Conservation (phyloP, 1,140 invertebrate species). For the Drosophila leontia region DNA sequence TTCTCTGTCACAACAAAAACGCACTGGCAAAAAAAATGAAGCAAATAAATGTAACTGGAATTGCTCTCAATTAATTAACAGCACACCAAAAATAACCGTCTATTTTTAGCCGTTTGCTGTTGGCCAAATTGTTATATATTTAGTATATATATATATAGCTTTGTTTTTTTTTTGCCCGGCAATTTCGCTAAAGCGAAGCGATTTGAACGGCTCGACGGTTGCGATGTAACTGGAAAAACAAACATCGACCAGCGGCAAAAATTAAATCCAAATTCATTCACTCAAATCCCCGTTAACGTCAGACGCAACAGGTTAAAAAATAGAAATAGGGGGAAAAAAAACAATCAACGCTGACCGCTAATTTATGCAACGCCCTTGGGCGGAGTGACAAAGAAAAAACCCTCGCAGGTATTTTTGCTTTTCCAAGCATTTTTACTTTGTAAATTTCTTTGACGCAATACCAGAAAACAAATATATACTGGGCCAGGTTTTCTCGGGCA, state of each 20-base stretch:
- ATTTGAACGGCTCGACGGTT: conserved; percentile 71
- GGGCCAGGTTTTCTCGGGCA: conserved; percentile 39
- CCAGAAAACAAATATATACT: not conserved
- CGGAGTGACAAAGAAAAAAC: conserved; percentile 35
- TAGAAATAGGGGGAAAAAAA: conserved; percentile 2
- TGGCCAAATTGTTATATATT: conserved; percentile 14
- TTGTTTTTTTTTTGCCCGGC: not conserved
- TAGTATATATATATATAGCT: conserved; percentile 4
- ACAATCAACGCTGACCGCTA: conserved; percentile 58
- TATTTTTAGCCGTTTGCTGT: conserved; percentile 34
- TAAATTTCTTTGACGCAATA: conserved; percentile 23
- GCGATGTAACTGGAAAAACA: conserved; percentile 63
- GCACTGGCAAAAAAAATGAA: conserved; percentile 1
- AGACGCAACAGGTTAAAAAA: conserved; percentile 36
- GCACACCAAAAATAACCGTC: conserved; percentile 46
- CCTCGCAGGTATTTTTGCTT: conserved; percentile 13
- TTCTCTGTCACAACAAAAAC: conserved; percentile 24
- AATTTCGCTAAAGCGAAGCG: conserved; percentile 44
- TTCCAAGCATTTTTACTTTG: conserved; percentile 13
- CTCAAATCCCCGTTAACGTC: conserved; percentile 55
- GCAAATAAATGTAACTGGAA: conserved; percentile 13
- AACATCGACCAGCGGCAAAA: conserved; percentile 34
- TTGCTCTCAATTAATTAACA: conserved; percentile 44
- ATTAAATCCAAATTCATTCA: conserved; percentile 42
- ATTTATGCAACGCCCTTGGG: conserved; percentile 81